Base-by-base conservation (phyloP, 2,113 vertebrate species). In the Vireo altiloquus region DNA sequence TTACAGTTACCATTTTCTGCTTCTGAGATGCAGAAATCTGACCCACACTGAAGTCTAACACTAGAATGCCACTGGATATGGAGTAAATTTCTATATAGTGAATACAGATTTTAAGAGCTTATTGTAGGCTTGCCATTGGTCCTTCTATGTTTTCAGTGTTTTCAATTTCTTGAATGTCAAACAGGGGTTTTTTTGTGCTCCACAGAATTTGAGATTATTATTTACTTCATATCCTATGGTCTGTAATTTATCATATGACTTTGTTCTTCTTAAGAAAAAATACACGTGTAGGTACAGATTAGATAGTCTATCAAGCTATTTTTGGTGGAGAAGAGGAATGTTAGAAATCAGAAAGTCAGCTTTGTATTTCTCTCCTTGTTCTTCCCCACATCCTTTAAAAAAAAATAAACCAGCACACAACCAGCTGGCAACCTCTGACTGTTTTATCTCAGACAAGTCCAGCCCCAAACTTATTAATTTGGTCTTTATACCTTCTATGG, bases 341-440 rank as follows among this genome's bases (percentile, higher is more conserved):
- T 44, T 10, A 69, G 40, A 52, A 47, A 80, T 42, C 18, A 63
- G 28, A 85, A 60, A 53, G 9, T 4, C 6, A 76, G 5, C 7
- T 50, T 60, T 40, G 22, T 22, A 49, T 59, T 71, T 40, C 3
- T 53, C 11, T 89, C 31, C 15, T 64, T 64, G 1, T n/a, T 66
- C 11, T 2, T 18, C 3, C 7, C 4, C 3, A 21, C 3, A 3
- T 5, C 3, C 40, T 80, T 84, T 2, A 1, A 0, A 59, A 77
- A 13, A 76, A 68, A 81, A 59, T 17, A 69, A 68, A 61, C 6
- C 28, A 53, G n/a, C 9, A 66, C 27, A 63, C 9, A 78, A 52
- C 2, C 6, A 56, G 10, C 12, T 69, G 35, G 13, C 10, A 71
- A 23, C 1, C 12, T 52, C 12, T 63, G 46, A 33, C 0, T 2